Evolutionary conservation across 2,888 invertebrate species (phyloP).

Genomic region (Gastrophysa polygoni): DNA sequence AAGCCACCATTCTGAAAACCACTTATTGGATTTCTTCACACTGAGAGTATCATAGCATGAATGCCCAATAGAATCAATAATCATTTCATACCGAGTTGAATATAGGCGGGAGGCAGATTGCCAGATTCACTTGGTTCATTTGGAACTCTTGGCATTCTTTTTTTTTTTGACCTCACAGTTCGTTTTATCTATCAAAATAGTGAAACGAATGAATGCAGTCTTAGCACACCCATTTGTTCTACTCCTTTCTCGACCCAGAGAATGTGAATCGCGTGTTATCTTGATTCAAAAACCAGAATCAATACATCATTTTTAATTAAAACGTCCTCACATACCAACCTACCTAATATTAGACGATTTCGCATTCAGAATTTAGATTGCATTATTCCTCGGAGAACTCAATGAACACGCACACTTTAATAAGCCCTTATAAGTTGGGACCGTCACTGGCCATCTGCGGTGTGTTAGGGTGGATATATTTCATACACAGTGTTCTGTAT

Average conservation of each 20-base stretch:
- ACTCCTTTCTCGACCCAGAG: not conserved
- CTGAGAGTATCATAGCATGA: no score
- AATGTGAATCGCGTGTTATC: not conserved
- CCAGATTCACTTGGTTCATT: no score
- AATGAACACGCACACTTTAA: constrained; percentile 40
- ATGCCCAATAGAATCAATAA: no score
- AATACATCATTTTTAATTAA: not conserved
- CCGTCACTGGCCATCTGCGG: constrained; percentile 33
- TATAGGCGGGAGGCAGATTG: no score
- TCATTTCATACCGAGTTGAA: no score
- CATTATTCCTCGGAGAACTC: constrained; percentile 35
- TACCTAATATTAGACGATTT: not conserved
- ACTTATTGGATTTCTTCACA: no score
- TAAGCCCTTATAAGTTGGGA: constrained; percentile 41
- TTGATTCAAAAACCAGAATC: not conserved
- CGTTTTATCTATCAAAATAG: no score
- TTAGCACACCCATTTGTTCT: no score
- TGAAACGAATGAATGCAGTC: no score
- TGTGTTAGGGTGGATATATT: constrained; percentile 22
- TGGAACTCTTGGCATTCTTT: no score
- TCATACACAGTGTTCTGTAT: constrained; percentile 20
- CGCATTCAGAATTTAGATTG: constrained; percentile 25
- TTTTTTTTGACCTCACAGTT: no score
- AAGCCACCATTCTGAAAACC: no score
- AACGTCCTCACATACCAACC: not conserved